Conservation (phyloP, 2,888 invertebrate species). For the Noctua fimbriata region DNA sequence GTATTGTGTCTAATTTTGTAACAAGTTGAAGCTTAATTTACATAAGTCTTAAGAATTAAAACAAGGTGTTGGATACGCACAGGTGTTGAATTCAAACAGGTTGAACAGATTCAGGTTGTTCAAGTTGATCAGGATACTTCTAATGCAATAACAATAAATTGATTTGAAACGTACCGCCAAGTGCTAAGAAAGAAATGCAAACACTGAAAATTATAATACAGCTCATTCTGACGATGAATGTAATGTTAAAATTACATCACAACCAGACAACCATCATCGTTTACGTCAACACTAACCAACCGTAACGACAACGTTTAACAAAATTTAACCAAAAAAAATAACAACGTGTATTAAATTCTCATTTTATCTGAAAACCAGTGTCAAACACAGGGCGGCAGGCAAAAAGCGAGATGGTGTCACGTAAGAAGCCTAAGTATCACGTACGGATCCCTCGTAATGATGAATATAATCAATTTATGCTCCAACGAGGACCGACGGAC, state of each 20-base stretch:
- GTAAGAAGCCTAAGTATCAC: conserved; percentile 61
- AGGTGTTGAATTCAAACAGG: conserved; percentile 56
- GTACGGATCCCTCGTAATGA: conserved; percentile 56
- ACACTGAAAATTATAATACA: neutral
- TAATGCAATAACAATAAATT: conserved; percentile 43
- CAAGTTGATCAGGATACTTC: conserved; percentile 46
- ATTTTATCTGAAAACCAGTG: conserved; percentile 43
- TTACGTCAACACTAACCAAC: conserved; percentile 26
- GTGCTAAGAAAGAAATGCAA: conserved; percentile 1
- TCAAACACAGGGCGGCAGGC: conserved; percentile 68
- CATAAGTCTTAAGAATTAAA: conserved; percentile 49
- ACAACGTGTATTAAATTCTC: conserved; percentile 16
- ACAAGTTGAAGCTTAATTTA: conserved; percentile 40
- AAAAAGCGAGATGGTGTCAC: conserved; percentile 63
- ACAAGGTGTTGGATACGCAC: conserved; percentile 53
- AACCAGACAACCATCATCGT: conserved; percentile 8
- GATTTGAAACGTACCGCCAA: neutral
- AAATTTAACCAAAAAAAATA: conserved; percentile 24
- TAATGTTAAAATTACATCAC: conserved; percentile 14
- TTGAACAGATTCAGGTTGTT: conserved; percentile 57
- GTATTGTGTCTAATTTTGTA: conserved; percentile 43
- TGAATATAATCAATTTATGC: conserved; percentile 66
- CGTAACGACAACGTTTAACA: conserved; percentile 18
- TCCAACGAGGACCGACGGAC: conserved; percentile 51
- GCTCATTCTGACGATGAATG: neutral